Evolutionary conservation across 2,888 invertebrate species (phyloP).

Genomic region (Temnothorax unifasciatus): DNA sequence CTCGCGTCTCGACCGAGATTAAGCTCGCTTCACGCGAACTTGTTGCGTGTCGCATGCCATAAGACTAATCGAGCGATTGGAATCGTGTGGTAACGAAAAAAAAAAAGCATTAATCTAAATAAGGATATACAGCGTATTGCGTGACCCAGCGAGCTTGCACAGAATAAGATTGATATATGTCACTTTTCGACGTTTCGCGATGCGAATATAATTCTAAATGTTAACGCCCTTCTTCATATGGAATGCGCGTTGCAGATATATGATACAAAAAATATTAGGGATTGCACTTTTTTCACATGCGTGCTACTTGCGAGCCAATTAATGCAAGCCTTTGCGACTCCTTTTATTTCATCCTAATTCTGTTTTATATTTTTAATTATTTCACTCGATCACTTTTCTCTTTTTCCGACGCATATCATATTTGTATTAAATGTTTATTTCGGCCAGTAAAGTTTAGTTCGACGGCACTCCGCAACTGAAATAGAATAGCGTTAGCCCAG

Average conservation of each 20-base stretch:
- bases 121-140: conserved; percentile 20
- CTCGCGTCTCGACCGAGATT: conserved; percentile 30
- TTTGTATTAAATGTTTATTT: neutral
- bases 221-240: conserved; percentile 1
- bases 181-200: conserved; percentile 28
- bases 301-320: conserved; percentile 1
- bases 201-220: conserved; percentile 22
- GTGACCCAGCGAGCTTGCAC: conserved; percentile 7
- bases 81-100: neutral
- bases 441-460: neutral
- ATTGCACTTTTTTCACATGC: neutral
- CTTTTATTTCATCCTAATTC: neutral
- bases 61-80: conserved; percentile 54
- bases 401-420: neutral
- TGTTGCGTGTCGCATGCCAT: conserved; percentile 72
- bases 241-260: neutral
- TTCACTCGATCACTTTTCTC: neutral
- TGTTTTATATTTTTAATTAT: conserved; percentile 5
- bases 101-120: conserved; percentile 31
- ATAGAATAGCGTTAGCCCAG: conserved; percentile 21
- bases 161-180: conserved; percentile 36
- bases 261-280: neutral
- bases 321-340: neutral
- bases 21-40: conserved; percentile 69
- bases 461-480: neutral